Percentiles rank a stretch among this genome's conserved stretches.
Evolutionary conservation across 2,888 invertebrate species (phyloP).

Genomic region (Amiota minor): DNA sequence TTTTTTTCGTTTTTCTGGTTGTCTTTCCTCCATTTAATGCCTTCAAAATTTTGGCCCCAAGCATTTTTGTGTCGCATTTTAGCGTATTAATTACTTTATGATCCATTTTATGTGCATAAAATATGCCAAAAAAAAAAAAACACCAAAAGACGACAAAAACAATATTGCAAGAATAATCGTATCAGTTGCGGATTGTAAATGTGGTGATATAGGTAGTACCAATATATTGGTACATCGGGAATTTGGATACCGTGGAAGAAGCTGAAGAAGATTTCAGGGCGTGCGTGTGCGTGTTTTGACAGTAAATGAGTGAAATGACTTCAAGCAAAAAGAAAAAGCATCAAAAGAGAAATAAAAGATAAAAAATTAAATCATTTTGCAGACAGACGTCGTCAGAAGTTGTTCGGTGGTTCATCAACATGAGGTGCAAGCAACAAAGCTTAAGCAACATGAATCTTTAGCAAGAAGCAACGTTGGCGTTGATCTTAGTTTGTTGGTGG

Average conservation of each 20-base stretch:
- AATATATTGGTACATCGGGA: too few species aligned
- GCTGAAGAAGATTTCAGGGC: constrained; percentile 15
- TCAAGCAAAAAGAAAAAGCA: constrained; percentile 1
- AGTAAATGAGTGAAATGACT: constrained; percentile 30
- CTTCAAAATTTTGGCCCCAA: constrained; percentile 54
- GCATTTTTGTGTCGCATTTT: constrained; percentile 70
- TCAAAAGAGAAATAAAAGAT: constrained; percentile 11
- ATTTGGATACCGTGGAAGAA: background rate
- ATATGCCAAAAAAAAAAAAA: constrained; percentile 49
- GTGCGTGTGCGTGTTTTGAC: constrained; percentile 36
- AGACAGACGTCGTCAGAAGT: constrained; percentile 41
- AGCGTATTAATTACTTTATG: constrained; percentile 71
- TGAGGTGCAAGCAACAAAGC: constrained; percentile 32
- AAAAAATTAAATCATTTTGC: constrained; percentile 54
- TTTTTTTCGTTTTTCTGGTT: background rate
- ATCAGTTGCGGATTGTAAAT: too few species aligned
- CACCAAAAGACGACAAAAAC: constrained; percentile 8
- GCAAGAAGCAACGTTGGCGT: constrained; percentile 9
- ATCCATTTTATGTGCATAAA: constrained; percentile 63
- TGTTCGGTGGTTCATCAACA: constrained; percentile 36
- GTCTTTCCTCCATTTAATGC: too few species aligned
- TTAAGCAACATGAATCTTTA: background rate
- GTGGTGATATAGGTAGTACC: too few species aligned
- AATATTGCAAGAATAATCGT: background rate
- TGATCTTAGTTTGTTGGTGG: background rate